phyloP scores from a whole-genome alignment of 2,113 vertebrate genomes.

The Callopanchax toddi region DNA sequence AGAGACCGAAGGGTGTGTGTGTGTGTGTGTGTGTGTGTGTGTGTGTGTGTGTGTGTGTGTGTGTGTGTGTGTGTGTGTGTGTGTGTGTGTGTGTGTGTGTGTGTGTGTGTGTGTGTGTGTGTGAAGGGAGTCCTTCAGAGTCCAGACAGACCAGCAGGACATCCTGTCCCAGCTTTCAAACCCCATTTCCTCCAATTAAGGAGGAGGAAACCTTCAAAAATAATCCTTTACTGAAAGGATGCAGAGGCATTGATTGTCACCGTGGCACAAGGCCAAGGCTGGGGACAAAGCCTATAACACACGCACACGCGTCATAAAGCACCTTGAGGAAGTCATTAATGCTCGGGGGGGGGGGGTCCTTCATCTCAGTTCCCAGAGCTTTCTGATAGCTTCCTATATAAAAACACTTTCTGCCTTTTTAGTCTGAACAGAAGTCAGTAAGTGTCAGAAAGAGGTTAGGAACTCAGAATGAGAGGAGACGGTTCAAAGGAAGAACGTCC shows the following conservation, averaged over 20 bases:
- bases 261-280: slow-evolving; percentile 83
- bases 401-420: not conserved
- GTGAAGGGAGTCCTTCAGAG: too few species aligned
- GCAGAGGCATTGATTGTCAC: slow-evolving; percentile 84
- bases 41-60: too few species aligned
- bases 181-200: slow-evolving; percentile 78
- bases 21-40: too few species aligned
- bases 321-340: slow-evolving; percentile 79
- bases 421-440: too few species aligned
- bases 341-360: slow-evolving; percentile 57
- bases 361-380: not conserved
- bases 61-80: too few species aligned
- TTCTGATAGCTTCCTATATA: slow-evolving; percentile 1
- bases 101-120: too few species aligned
- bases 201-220: slow-evolving; percentile 68
- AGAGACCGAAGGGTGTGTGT: too few species aligned
- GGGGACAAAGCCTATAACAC: slow-evolving; percentile 57
- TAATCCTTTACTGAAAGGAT: slow-evolving; percentile 83
- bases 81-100: too few species aligned
- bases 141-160: slow-evolving; percentile 82
- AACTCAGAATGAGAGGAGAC: too few species aligned
- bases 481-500: too few species aligned
- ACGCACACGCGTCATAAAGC: slow-evolving; percentile 68
- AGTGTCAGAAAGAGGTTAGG: too few species aligned
- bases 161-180: slow-evolving; percentile 87